These are phyloP conservation scores for Metopia argyrocephala DNA, from an alignment of 2,888 invertebrate species.

Conservation along the genomic window DNA sequence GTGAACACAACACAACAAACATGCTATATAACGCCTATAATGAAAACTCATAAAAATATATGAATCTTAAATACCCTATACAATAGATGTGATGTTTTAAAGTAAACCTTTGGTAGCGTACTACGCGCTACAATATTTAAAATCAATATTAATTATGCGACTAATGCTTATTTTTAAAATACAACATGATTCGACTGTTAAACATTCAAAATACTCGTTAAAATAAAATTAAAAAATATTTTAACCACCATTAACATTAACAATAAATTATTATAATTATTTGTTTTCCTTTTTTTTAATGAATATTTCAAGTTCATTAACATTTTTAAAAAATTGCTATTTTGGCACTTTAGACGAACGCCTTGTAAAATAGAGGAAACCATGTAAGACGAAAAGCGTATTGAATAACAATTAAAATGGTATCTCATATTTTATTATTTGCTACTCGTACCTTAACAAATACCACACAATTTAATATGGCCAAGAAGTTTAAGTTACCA, in stretches of 20 bases:
- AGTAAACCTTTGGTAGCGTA: not conserved
- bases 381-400: not conserved
- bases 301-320: slow-evolving; percentile 55
- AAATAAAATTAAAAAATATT: too few relatives aligned
- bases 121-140: not conserved
- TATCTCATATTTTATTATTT: not conserved
- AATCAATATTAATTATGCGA: not conserved
- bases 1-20: not conserved
- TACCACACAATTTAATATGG: too few relatives aligned
- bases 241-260: too few relatives aligned
- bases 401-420: slow-evolving; percentile 33
- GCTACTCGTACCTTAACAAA: too few relatives aligned
- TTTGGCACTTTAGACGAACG: slow-evolving; percentile 15
- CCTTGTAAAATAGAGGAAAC: not conserved
- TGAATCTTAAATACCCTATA: not conserved
- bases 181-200: not conserved
- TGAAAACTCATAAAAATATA: not conserved
- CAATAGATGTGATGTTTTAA: not conserved
- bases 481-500: too few relatives aligned
- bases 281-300: too few relatives aligned
- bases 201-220: not conserved
- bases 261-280: too few relatives aligned
- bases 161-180: not conserved
- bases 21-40: not conserved
- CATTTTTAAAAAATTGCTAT: slow-evolving; percentile 38